Percentiles rank a stretch among this genome's conserved stretches.
These are phyloP conservation scores for Sardinella longiceps DNA, from an alignment of 2,797 vertebrate species.

Conservation along the genomic window DNA sequence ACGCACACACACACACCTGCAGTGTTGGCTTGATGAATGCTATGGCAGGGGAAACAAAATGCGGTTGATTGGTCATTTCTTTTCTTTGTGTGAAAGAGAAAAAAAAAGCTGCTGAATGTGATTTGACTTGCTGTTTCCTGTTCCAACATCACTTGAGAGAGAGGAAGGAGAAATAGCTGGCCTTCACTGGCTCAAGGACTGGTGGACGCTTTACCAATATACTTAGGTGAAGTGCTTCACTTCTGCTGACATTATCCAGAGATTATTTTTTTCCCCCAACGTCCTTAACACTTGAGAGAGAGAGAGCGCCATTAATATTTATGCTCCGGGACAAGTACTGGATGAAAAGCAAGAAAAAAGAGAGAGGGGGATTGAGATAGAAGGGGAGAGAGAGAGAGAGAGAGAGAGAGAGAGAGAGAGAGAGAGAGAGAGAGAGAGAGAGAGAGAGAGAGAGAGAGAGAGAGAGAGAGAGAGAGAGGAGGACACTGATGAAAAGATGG, in stretches of 20 bases:
- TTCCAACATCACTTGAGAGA: neutral
- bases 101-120: neutral
- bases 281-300: too few species aligned
- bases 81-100: neutral
- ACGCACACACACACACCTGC: neutral
- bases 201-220: too few species aligned
- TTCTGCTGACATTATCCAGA: too few species aligned
- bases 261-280: too few species aligned
- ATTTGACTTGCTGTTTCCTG: neutral
- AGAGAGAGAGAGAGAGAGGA: constrained; percentile 26
- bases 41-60: neutral
- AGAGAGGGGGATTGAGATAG: neutral
- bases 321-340: too few species aligned
- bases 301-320: too few species aligned
- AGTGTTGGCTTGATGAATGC: neutral
- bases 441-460: neutral
- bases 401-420: constrained; percentile 4
- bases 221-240: too few species aligned
- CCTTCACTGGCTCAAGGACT: too few species aligned
- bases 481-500: constrained; percentile 43
- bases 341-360: too few species aligned
- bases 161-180: too few species aligned
- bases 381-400: neutral
- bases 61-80: neutral
- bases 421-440: constrained; percentile 30